phyloP scores from a whole-genome alignment of 2,888 invertebrate species.

The Chydorus sphaericus region DNA sequence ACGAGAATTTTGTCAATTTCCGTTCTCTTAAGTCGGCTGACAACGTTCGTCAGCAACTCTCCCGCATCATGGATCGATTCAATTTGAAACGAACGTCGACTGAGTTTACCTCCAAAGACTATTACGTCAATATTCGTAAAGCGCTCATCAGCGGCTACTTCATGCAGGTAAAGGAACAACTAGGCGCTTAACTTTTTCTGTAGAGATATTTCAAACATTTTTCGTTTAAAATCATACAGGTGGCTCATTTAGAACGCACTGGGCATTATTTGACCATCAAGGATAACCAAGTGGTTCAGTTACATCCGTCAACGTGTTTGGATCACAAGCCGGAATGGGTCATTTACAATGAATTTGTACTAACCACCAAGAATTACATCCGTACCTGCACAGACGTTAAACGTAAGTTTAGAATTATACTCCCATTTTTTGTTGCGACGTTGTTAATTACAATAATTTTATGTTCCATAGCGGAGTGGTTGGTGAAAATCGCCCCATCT shows the following conservation, averaged over 20 bases:
- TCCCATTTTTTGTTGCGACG: background rate
- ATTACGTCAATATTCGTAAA: slow-evolving; percentile 96
- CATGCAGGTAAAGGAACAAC: slow-evolving; percentile 69
- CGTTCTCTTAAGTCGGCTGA: slow-evolving; percentile 96
- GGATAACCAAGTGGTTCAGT: slow-evolving; percentile 96
- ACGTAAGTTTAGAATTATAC: slow-evolving; percentile 43
- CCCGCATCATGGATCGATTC: slow-evolving; percentile 97
- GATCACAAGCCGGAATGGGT: slow-evolving; percentile 99
- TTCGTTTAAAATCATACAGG: slow-evolving; percentile 34
- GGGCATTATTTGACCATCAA: slow-evolving; percentile 98
- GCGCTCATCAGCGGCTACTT: slow-evolving; percentile 97
- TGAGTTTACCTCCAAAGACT: slow-evolving; percentile 95
- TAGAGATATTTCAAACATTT: background rate
- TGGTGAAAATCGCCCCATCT: slow-evolving; percentile 86
- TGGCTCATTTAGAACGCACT: slow-evolving; percentile 92
- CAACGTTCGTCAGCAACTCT: slow-evolving; percentile 91
- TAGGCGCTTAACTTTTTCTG: background rate
- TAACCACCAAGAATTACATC: slow-evolving; percentile 99
- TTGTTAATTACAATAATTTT: slow-evolving; percentile 17
- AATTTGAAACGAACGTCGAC: slow-evolving; percentile 85
- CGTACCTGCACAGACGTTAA: slow-evolving; percentile 97
- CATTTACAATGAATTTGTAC: slow-evolving; percentile 97
- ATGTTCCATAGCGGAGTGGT: slow-evolving; percentile 62
- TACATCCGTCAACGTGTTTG: slow-evolving; percentile 96
- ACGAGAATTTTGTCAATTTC: slow-evolving; percentile 98